Percentiles rank a stretch among this genome's conserved stretches.
These are phyloP conservation scores for Lasiurus cinereus DNA, from an alignment of 2,113 vertebrate genomes.

Conservation along the genomic window DNA sequence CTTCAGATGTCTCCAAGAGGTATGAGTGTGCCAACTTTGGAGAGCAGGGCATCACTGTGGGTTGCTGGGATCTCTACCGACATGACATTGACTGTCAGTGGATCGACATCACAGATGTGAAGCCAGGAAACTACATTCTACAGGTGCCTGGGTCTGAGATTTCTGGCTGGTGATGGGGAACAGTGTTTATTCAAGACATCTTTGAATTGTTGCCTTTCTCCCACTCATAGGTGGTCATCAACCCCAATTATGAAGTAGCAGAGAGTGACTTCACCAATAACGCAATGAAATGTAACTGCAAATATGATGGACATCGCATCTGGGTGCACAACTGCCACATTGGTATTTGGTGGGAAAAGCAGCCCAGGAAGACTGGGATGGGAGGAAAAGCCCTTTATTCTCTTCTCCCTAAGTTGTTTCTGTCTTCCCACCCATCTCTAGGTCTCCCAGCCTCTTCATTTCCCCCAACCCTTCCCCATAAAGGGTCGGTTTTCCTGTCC, in stretches of 20 bases:
- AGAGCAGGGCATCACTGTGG: constrained; percentile 98
- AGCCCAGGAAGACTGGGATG: accelerated
- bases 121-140: constrained; percentile 97
- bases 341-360: constrained; percentile 83
- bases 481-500: background rate
- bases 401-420: background rate
- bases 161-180: background rate
- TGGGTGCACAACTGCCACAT: constrained; percentile 98
- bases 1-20: constrained; percentile 93
- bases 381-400: background rate
- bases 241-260: constrained; percentile 96
- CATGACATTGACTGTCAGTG: constrained; percentile 99
- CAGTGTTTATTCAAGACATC: background rate
- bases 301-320: constrained; percentile 97
- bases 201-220: background rate
- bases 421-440: background rate
- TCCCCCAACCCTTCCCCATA: background rate
- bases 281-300: constrained; percentile 99
- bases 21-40: constrained; percentile 99
- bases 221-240: constrained; percentile 93
- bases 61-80: constrained; percentile 98
- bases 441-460: background rate
- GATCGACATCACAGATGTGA: constrained; percentile 98
- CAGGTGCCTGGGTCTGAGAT: constrained; percentile 88
- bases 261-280: constrained; percentile 99